Evolutionary conservation across 2,113 vertebrate species (phyloP), one percentile per base, ranked within the genome.

Genomic region (Antechinus stuartii): DNA sequence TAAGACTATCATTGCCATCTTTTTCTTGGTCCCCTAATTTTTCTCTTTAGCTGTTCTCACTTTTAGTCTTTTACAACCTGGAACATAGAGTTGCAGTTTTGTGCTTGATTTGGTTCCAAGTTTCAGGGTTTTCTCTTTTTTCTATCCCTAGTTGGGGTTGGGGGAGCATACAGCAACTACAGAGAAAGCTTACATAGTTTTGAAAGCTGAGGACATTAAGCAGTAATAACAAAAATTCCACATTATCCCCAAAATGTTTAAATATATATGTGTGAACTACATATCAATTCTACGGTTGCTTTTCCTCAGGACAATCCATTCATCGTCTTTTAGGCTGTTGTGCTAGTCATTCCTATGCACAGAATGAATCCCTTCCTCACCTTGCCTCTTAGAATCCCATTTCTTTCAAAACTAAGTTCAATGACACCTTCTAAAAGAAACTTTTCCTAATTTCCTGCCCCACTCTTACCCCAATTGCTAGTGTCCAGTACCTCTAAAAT

Each of bases 261-360:
- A 93, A 49, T 49, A 50, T 16, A 91, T 24, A 91, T 56, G 49
- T 57, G 95, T 56, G 12, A 94, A 94, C 91, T 54, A 96, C 19
- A 95, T 95, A 92, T 90, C 92, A 91, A 76, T 97, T 95, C 52
- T 53, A 68, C 30, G 14, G 61, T 68, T 68, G 30, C 61, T 16
- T 12, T 68, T 35, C 14, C 61, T 68, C 30, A n/a, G 27, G 9
- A 27, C 9, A 61, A 10, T 35, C 57, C 57, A 61, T 11, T 30
- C 2, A 12, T 2, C 11, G 35, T 61, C 10, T 61, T 30, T 61
- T 10, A 16, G 0, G 61, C 30, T 68, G 12, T 4, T 16, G 12
- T 68, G 8, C 11, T 68, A 12, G 61, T 35, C 30, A 5, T 6
- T 16, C 30, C 4, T 68, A 11, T 16, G 30, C 12, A 12, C 3